Percentiles rank a stretch among this genome's conserved stretches.
phyloP scores from a whole-genome alignment of 2,797 vertebrate species.

The Micropoecilia bifurca region DNA sequence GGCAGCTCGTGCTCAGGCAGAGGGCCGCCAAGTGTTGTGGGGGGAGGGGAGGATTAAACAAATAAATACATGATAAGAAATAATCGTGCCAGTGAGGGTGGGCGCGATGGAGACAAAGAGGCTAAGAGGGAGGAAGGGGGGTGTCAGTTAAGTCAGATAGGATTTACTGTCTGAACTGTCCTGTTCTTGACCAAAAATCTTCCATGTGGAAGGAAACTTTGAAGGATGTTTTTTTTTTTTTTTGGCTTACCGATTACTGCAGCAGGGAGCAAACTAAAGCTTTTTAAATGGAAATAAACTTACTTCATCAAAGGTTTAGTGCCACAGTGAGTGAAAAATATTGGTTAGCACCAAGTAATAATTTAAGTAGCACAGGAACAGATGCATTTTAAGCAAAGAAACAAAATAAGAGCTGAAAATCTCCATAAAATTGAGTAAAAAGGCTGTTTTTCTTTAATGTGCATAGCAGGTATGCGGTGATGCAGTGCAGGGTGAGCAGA shows the following conservation, averaged over 20 bases:
- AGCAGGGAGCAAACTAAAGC: constrained; percentile 14
- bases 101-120: constrained; percentile 81
- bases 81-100: constrained; percentile 79
- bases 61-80: constrained; percentile 89
- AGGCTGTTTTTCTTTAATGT: constrained; percentile 51
- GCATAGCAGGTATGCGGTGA: constrained; percentile 52
- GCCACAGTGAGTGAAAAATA: constrained; percentile 25
- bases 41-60: constrained; percentile 85
- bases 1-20: constrained; percentile 73
- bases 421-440: constrained; percentile 31
- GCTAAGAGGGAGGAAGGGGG: constrained; percentile 71
- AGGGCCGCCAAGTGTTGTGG: constrained; percentile 74
- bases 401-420: constrained; percentile 26
- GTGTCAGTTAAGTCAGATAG: constrained; percentile 72
- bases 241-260: constrained; percentile 12
- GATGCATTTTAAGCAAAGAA: constrained; percentile 44
- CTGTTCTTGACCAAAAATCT: constrained; percentile 50
- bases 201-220: constrained; percentile 48
- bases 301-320: constrained; percentile 31
- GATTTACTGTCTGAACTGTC: constrained; percentile 78
- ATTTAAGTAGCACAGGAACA: constrained; percentile 31
- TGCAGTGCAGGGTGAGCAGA: constrained; percentile 39
- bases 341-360: constrained; percentile 22
- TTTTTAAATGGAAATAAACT: constrained; percentile 30
- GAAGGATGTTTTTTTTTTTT: constrained; percentile 18